Conservation (phyloP, 2,113 vertebrate genomes). For the Rhipidura dahli region DNA sequence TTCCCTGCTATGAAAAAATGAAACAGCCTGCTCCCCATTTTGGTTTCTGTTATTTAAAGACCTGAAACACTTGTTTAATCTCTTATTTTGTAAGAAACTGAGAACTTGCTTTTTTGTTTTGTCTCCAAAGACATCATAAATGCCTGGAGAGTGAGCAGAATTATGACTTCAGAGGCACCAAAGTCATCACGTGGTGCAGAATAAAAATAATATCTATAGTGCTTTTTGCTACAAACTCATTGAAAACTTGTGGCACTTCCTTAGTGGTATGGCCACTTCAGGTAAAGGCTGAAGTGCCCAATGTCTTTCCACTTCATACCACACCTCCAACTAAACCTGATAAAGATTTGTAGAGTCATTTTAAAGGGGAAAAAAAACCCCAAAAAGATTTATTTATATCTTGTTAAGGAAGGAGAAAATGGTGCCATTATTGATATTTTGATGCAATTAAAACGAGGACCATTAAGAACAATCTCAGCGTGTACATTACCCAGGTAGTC, state of each 20-base stretch:
- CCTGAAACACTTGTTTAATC: background rate
- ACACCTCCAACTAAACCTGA: background rate
- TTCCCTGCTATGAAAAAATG: background rate
- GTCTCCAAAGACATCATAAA: background rate
- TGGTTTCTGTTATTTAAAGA: background rate
- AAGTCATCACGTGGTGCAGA: background rate
- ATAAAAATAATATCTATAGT: background rate
- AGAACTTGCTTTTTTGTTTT: background rate
- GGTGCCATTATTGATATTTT: rapidly evolving
- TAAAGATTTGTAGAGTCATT: background rate
- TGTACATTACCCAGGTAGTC: constrained; percentile 85
- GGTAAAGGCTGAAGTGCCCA: background rate
- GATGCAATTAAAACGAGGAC: background rate
- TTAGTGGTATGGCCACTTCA: background rate
- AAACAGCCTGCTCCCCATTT: background rate
- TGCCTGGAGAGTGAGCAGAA: background rate
- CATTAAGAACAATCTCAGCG: rapidly evolving
- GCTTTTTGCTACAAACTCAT: background rate
- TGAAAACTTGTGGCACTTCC: rapidly evolving
- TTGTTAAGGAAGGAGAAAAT: background rate
- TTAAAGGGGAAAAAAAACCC: background rate
- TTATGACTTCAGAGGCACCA: background rate
- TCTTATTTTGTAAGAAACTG: background rate
- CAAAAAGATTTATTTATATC: rapidly evolving
- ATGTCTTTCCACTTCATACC: background rate